Conservation (phyloP, 1,140 invertebrate genomes). For the Babylonia areolata region DNA sequence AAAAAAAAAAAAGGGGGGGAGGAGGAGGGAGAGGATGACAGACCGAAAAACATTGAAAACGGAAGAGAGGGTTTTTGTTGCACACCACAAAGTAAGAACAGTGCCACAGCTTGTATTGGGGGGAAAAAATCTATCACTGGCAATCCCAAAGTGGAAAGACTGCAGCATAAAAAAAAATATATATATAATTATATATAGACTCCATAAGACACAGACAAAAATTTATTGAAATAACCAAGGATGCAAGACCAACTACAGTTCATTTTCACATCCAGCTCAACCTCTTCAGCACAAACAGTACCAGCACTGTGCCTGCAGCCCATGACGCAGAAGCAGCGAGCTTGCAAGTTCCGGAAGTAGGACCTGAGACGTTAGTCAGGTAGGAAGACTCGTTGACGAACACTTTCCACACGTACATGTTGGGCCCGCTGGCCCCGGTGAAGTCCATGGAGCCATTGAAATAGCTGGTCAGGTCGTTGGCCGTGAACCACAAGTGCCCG, state of each 20-base stretch:
- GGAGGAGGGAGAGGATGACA: too few relatives aligned
- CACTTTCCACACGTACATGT: slow-evolving; percentile 51
- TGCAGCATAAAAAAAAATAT: too few relatives aligned
- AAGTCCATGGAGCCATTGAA: slow-evolving; percentile 45
- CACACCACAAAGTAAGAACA: too few relatives aligned
- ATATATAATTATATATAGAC: too few relatives aligned
- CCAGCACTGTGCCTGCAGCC: not conserved
- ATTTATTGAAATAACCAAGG: not conserved
- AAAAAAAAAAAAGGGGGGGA: too few relatives aligned
- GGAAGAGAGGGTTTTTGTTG: too few relatives aligned
- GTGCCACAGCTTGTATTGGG: too few relatives aligned
- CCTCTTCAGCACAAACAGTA: not conserved
- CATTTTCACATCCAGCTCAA: not conserved
- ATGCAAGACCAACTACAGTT: not conserved
- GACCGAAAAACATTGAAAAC: too few relatives aligned
- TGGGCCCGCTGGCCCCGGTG: not conserved
- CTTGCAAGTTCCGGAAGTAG: not conserved
- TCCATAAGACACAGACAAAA: not conserved
- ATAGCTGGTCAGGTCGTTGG: slow-evolving; percentile 48
- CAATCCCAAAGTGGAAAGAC: too few relatives aligned
- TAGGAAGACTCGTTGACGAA: slow-evolving; percentile 54
- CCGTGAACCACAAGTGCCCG: slow-evolving; percentile 55
- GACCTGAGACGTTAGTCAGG: not conserved
- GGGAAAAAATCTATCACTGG: too few relatives aligned
- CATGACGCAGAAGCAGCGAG: not conserved